Evolutionary conservation across 2,113 vertebrate species (phyloP).

Genomic region (Terrapene triunguis): DNA sequence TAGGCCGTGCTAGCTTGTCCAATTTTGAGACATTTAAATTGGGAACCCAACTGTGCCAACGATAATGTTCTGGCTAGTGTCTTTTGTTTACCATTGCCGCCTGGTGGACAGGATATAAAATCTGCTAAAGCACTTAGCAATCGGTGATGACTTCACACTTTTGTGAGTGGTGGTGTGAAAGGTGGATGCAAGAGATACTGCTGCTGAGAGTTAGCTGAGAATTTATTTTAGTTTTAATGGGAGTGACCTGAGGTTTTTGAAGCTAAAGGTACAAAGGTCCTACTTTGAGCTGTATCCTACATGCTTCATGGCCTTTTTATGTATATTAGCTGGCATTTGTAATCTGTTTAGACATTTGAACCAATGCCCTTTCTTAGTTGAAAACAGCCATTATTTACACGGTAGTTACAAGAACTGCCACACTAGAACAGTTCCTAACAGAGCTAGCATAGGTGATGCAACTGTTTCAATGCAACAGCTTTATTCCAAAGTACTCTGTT

Average conservation of each 20-base stretch:
- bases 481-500: neutral
- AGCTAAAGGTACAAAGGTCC: neutral
- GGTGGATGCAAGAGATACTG: slow-evolving; percentile 41
- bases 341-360: neutral
- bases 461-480: slow-evolving; percentile 4
- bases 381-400: neutral
- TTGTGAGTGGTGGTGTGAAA: slow-evolving; percentile 34
- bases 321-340: neutral
- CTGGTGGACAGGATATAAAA: slow-evolving; percentile 63
- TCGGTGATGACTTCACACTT: slow-evolving; percentile 69
- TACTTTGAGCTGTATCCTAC: neutral
- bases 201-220: neutral
- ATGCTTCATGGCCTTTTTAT: neutral
- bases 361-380: neutral
- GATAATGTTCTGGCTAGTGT: slow-evolving; percentile 73
- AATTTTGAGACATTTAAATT: slow-evolving; percentile 51
- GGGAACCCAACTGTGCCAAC: slow-evolving; percentile 46
- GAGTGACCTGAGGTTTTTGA: neutral
- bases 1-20: slow-evolving; percentile 32
- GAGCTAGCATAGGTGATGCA: neutral
- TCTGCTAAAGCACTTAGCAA: slow-evolving; percentile 75
- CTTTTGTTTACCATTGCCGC: slow-evolving; percentile 69
- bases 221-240: slow-evolving; percentile 37
- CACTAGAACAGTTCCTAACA: neutral
- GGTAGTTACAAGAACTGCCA: neutral